Conservation (phyloP, 2,797 vertebrate genomes). For the Semotilus atromaculatus region DNA sequence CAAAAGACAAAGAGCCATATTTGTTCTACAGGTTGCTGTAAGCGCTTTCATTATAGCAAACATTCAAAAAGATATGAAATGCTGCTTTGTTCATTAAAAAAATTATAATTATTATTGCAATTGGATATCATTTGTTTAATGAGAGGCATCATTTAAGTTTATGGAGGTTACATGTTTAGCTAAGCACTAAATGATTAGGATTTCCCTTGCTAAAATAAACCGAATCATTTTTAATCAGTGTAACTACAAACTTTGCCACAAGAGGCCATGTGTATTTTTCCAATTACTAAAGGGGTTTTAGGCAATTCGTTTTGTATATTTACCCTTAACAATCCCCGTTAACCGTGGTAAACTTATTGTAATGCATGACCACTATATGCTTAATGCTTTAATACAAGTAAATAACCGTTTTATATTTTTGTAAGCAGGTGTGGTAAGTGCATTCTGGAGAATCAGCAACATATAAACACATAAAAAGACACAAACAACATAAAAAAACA, state of each 20-base stretch:
- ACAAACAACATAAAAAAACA: constrained; percentile 61
- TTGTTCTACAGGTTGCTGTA: constrained; percentile 3
- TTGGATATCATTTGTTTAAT: not conserved
- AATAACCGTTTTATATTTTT: not conserved
- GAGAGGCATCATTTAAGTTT: not conserved
- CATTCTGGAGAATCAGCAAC: constrained; percentile 70
- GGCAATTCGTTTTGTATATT: not conserved
- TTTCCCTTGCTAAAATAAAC: not conserved
- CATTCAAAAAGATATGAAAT: not conserved
- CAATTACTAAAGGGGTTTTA: not conserved
- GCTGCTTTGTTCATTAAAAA: not conserved
- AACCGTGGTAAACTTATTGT: not conserved
- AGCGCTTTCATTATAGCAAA: not conserved
- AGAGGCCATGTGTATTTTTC: not conserved
- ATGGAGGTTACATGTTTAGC: not conserved
- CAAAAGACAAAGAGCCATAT: not conserved
- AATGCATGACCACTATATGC: not conserved
- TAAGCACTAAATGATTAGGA: not conserved
- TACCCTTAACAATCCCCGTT: not conserved
- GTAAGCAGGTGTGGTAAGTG: constrained; percentile 59
- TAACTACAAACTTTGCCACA: not conserved
- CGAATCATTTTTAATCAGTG: not conserved
- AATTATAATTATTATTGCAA: not conserved
- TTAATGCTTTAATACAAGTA: not conserved
- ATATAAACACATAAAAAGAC: constrained; percentile 66